These are phyloP conservation scores for Cryptotermes secundus DNA, from an alignment of 1,140 invertebrate genomes.

Conservation along the genomic window DNA sequence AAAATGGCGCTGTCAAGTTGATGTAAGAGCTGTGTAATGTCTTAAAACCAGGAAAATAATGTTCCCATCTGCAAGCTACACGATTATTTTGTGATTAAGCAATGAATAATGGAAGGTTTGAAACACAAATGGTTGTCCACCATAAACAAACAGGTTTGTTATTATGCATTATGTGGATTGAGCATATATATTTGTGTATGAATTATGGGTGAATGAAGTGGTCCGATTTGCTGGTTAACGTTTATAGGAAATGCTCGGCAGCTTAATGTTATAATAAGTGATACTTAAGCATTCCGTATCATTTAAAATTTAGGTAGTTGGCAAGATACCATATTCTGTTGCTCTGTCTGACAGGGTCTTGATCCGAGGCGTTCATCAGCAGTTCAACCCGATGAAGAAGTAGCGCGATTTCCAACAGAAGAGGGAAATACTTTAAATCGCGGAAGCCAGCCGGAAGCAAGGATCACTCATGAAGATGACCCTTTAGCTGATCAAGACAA, in stretches of 20 bases:
- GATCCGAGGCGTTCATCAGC: constrained; percentile 7
- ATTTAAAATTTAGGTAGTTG: constrained; percentile 29
- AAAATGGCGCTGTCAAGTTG: not conserved
- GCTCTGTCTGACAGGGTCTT: not conserved
- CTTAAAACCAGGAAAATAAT: not conserved
- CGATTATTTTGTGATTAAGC: not conserved
- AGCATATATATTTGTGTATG: not conserved
- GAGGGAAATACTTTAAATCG: constrained; percentile 21
- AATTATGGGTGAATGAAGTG: constrained; percentile 3
- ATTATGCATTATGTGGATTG: no score
- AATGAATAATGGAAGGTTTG: constrained; percentile 51
- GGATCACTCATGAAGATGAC: constrained; percentile 48
- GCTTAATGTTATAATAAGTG: not conserved
- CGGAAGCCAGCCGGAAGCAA: constrained; percentile 35
- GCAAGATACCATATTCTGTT: constrained; percentile 6
- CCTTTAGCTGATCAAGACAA: constrained; percentile 71
- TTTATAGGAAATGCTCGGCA: no score
- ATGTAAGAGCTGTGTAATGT: not conserved
- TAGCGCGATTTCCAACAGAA: constrained; percentile 43
- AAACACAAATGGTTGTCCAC: constrained; percentile 54
- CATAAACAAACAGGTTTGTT: constrained; percentile 54
- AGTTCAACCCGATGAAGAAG: constrained; percentile 48
- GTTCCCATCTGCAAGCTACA: not conserved
- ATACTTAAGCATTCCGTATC: not conserved
- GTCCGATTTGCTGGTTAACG: not conserved